phyloP scores from a whole-genome alignment of 2,888 invertebrate species.

The Spodoptera littoralis region DNA sequence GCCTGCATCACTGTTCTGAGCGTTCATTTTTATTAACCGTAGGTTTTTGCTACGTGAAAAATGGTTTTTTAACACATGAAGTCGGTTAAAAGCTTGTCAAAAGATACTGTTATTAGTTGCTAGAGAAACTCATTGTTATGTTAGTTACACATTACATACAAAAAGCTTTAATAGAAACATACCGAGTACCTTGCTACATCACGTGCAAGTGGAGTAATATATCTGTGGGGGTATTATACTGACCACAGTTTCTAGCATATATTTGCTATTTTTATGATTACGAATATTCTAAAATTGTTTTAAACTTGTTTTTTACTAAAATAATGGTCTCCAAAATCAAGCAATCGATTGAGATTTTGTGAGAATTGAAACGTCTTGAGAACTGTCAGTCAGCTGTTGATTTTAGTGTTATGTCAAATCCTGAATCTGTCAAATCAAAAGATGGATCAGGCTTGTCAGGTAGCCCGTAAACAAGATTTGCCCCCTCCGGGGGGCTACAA shows the following conservation, averaged over 20 bases:
- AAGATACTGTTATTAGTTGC: constrained; percentile 26
- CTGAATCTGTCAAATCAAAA: constrained; percentile 45
- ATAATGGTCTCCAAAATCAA: too few relatives aligned
- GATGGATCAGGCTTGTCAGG: constrained; percentile 75
- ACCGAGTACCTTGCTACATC: too few relatives aligned
- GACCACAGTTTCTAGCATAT: too few relatives aligned
- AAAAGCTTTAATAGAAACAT: too few relatives aligned
- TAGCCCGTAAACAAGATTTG: constrained; percentile 93
- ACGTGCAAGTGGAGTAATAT: too few relatives aligned
- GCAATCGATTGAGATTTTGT: too few relatives aligned
- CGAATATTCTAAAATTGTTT: too few relatives aligned
- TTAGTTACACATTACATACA: not conserved
- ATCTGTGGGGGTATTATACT: too few relatives aligned
- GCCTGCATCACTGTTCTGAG: constrained; percentile 64
- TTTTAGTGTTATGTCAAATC: constrained; percentile 1
- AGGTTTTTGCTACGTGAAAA: constrained; percentile 12
- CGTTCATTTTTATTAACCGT: constrained; percentile 52
- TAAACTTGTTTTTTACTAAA: too few relatives aligned
- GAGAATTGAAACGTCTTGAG: constrained; percentile 16
- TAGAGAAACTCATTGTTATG: constrained; percentile 36
- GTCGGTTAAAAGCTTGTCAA: not conserved
- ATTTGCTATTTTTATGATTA: too few relatives aligned
- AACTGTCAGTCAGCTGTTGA: constrained; percentile 29
- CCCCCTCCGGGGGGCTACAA: constrained; percentile 97
- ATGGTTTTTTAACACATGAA: not conserved